Evolutionary conservation across 2,888 invertebrate species (phyloP).

Genomic region (Tribolium freemani): DNA sequence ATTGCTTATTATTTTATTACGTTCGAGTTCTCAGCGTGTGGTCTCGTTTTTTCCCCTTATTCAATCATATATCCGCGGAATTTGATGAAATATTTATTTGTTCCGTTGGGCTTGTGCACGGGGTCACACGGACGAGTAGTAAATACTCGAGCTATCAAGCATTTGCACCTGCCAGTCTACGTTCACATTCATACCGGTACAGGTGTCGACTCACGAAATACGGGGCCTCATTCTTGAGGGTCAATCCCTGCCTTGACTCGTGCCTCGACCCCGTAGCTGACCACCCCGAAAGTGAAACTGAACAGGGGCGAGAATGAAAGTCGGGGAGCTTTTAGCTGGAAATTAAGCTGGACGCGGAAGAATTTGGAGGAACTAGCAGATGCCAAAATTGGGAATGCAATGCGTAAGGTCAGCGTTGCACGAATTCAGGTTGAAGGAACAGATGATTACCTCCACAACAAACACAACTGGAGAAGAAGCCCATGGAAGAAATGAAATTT

Average conservation of each 20-base stretch:
- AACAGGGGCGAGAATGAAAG: background rate
- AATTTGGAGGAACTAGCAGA: background rate
- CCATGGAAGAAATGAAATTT: too few species aligned
- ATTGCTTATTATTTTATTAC: conserved; percentile 60
- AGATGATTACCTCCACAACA: background rate
- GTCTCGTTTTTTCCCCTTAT: conserved; percentile 47
- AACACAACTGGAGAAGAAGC: background rate
- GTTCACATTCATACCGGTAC: conserved; percentile 59
- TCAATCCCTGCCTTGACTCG: conserved; percentile 45
- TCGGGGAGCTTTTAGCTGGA: background rate
- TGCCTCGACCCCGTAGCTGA: conserved; percentile 40
- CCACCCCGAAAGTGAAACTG: background rate
- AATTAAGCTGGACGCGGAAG: background rate
- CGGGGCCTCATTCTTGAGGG: conserved; percentile 46
- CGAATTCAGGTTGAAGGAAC: background rate
- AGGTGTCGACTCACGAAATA: conserved; percentile 51
- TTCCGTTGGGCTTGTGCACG: background rate
- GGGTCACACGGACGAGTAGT: conserved; percentile 30
- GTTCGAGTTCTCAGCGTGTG: conserved; percentile 54
- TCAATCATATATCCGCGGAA: conserved; percentile 23
- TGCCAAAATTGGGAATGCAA: background rate
- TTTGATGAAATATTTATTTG: conserved; percentile 26
- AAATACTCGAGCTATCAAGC: conserved; percentile 42
- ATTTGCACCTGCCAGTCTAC: conserved; percentile 56
- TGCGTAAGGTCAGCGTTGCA: background rate